Base-by-base conservation (phyloP, 2,888 invertebrate species). In the Pheosia tremula region DNA sequence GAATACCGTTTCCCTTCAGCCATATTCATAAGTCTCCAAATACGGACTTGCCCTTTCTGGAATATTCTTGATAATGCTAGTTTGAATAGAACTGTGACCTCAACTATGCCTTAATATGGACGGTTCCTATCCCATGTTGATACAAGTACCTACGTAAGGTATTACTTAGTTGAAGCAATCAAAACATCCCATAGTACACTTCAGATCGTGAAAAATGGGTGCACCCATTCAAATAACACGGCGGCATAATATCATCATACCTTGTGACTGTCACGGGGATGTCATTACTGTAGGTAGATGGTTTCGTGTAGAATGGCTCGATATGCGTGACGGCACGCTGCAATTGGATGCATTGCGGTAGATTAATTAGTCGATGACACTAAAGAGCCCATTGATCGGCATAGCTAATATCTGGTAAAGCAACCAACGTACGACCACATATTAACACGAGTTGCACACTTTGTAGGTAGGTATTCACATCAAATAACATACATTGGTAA, bases 311-410 rank as follows among this genome's bases (percentile, higher is more conserved):
- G 24, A 24, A 24, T 2, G 24, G 24, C 2, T 24, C 24, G 24
- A 24, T 24, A 24, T 54, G 50, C 47, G 54, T 62, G 73, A 69
- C 73, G 55, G 58, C 56, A 52, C 60, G 57, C 54, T 57, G 61
- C 57, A 43, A 58, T 56, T 43, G 60, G 60, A 60, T 62, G 61
- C 66, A 56, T 56, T 39, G 45, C 57, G 55, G 53, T 56, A 59
- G 56, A 66, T 69, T 72, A 74, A 67, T 72, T 72, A 69, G 67
- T 67, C 55, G 63, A 61, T 58, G 55, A 60, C 57, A 59, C 47
- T 63, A 59, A 53, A 4, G 37, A 60, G 63, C 63, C 69, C 60
- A 67, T 72, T 38, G 63, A 69, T 75, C 55, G 60, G 11, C 56
- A 37, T 57, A 41, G 0, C 38, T 9, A 24, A 24, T 24, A 24